Base-by-base conservation (phyloP, 2,797 vertebrate species). In the Falco rusticolus region DNA sequence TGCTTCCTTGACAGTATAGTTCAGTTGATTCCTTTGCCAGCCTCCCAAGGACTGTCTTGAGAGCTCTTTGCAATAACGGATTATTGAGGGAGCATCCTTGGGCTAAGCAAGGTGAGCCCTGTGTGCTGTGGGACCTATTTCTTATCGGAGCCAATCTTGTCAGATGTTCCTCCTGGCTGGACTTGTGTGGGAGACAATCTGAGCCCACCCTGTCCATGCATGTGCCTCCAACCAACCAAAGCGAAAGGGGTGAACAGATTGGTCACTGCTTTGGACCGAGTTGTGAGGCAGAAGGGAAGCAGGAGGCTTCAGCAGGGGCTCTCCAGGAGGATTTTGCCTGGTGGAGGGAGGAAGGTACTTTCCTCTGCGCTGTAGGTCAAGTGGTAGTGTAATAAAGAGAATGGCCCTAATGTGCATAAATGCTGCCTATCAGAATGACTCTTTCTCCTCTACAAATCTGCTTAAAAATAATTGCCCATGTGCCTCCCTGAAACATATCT, bases 401-500 rank as follows among this genome's bases (percentile, higher is more conserved):
- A 18, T 41, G 93, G 68, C 83, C 63, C 48, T 74, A 63, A 69
- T 19, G n/a, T 75, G 88, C 19, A 50, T 70, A 70, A 81, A 78
- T 17, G 65, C 68, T 80, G 74, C 70, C 68, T 95, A 90, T 95
- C 94, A 84, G 74, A 91, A 90, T 41, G n/a, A 70, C 50, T 94
- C 76, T 63, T 81, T 64, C 84, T 92, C 17, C 77, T 77, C 89
- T 94, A 92, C 33, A 56, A 34, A 88, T 76, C 61, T 93, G 48
- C 61, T 95, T 75, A 11, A 86, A 89, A 87, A 74, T 71, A 87
- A 96, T 90, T 95, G 83, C 77, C 80, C 8, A 9, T 57, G 69
- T 95, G 76, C 68, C 86, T 87, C 90, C 57, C 93, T 96, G 89
- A 94, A 94, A 88, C 8, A 6, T 43, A 90, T 79, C 83, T 78